Evolutionary conservation across 2,797 vertebrate genomes (phyloP).

Genomic region (Sebastes dallii): DNA sequence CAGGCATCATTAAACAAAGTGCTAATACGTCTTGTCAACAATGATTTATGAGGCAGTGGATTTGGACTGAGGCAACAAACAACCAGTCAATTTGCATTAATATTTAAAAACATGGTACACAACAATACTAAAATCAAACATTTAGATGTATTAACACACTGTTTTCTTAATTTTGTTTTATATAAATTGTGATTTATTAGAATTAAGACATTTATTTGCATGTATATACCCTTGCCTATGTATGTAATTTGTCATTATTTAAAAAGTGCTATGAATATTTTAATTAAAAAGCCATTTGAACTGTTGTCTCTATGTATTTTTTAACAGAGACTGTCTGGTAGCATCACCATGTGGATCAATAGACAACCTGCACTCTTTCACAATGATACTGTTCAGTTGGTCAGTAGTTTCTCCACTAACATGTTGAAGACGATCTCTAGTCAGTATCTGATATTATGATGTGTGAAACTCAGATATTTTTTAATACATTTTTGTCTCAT

Average conservation of each 20-base stretch:
- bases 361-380: slow-evolving; percentile 15
- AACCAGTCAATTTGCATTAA: not conserved
- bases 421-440: not conserved
- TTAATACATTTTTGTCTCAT: not conserved
- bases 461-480: not conserved
- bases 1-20: not conserved
- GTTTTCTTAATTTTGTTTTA: not conserved
- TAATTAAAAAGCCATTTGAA: not conserved
- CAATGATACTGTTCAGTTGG: not conserved
- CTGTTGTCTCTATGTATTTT: not conserved
- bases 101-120: not conserved
- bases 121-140: not conserved
- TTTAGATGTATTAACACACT: not conserved
- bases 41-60: not conserved
- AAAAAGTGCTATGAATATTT: not conserved
- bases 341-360: slow-evolving; percentile 35
- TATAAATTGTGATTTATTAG: not conserved
- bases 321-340: not conserved
- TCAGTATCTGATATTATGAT: not conserved
- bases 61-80: not conserved
- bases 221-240: not conserved
- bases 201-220: not conserved
- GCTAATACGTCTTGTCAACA: not conserved
- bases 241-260: not conserved
- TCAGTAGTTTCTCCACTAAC: not conserved